These are phyloP conservation scores for Phrynocephalus vlangalii DNA, from an alignment of 2,797 vertebrate species.

Conservation along the genomic window DNA sequence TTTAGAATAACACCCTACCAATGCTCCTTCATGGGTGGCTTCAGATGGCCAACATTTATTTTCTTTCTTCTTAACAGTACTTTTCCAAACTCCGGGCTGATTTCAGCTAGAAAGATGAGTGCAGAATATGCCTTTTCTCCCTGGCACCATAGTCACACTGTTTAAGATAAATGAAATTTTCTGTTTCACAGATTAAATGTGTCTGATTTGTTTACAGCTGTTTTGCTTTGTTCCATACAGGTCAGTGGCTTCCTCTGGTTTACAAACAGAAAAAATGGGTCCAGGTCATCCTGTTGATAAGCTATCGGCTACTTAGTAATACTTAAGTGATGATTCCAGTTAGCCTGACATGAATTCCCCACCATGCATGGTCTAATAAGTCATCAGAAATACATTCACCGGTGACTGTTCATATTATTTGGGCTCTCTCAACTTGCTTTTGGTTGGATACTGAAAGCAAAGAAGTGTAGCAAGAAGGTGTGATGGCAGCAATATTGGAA, in stretches of 20 bases:
- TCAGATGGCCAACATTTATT: too few species aligned
- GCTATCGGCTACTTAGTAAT: not conserved
- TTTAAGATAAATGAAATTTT: not conserved
- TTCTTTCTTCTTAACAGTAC: too few species aligned
- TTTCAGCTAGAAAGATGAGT: not conserved
- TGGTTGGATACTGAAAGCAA: not conserved
- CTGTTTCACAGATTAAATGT: not conserved
- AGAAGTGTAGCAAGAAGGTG: not conserved
- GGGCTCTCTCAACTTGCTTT: not conserved
- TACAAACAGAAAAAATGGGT: not conserved
- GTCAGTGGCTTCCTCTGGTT: not conserved
- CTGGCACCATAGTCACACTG: not conserved
- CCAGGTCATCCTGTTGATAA: not conserved
- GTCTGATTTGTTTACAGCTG: not conserved
- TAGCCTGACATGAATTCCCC: not conserved
- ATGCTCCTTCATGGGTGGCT: too few species aligned
- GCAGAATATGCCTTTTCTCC: not conserved
- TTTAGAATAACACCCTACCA: too few species aligned
- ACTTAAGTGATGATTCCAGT: not conserved
- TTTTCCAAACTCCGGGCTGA: too few species aligned
- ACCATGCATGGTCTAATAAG: not conserved
- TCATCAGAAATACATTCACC: not conserved
- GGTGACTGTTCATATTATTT: not conserved
- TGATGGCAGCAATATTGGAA: slow-evolving; percentile 2
- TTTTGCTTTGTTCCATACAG: not conserved